Evolutionary conservation across 2,888 invertebrate genomes (phyloP).

Genomic region (Pseudanteris insignis): DNA sequence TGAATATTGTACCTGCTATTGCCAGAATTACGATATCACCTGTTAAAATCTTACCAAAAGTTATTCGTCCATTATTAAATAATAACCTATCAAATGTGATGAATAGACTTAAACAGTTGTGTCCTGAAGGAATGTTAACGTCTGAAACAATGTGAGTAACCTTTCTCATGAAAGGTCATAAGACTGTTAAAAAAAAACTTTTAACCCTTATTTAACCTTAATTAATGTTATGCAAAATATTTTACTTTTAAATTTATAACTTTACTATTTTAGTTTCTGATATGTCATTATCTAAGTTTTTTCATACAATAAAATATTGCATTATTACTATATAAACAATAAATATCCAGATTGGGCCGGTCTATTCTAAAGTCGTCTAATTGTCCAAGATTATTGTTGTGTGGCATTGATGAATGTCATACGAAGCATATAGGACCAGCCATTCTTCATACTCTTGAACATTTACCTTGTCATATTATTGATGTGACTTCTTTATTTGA

Average conservation of each 20-base stretch:
- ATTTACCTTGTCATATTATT: conserved; percentile 75
- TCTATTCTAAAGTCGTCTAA: conserved; percentile 53
- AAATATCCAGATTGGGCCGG: conserved; percentile 42
- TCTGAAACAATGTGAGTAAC: conserved; percentile 66
- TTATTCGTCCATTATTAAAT: conserved; percentile 72
- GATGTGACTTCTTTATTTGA: conserved; percentile 75
- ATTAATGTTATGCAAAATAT: no score
- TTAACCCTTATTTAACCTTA: no score
- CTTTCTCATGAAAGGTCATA: no score
- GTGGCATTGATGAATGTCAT: conserved; percentile 70
- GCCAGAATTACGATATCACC: conserved; percentile 69
- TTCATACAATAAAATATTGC: no score
- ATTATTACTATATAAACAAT: background rate
- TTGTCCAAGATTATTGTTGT: conserved; percentile 68
- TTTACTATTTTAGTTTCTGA: no score
- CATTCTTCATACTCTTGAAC: conserved; percentile 79
- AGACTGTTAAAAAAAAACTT: no score
- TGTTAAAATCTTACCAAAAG: conserved; percentile 69
- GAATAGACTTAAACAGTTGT: conserved; percentile 67
- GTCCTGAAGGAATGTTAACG: conserved; percentile 69
- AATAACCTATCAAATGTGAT: conserved; percentile 67
- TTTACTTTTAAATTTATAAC: no score
- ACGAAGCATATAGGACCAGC: conserved; percentile 79
- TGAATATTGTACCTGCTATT: conserved; percentile 75
- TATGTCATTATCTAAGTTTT: no score